Conservation (phyloP, 2,797 vertebrate genomes). For the Pseudotriccus pelzelni region DNA sequence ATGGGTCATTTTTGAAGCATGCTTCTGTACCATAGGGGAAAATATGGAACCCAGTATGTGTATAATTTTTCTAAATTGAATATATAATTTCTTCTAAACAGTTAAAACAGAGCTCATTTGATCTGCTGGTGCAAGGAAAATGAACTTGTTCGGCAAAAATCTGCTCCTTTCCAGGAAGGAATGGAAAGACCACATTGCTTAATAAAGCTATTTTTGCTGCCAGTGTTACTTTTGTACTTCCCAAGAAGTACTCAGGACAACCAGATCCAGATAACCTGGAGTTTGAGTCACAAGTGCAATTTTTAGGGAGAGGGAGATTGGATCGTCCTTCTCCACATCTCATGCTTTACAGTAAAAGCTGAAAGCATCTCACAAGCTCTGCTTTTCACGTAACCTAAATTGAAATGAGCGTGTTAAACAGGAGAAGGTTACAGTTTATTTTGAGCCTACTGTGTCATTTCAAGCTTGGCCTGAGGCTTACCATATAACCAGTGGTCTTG, state of each 20-base stretch:
- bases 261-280: neutral
- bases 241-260: neutral
- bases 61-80: neutral
- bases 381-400: neutral
- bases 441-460: constrained; percentile 28
- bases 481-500: neutral
- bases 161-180: neutral
- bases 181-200: neutral
- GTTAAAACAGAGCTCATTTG: neutral
- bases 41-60: neutral
- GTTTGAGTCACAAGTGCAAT: neutral
- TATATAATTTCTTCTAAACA: neutral
- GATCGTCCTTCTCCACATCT: neutral
- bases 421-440: constrained; percentile 43
- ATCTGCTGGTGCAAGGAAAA: neutral
- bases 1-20: neutral
- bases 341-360: constrained; percentile 41
- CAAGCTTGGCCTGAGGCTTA: constrained; percentile 1
- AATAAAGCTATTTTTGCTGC: neutral
- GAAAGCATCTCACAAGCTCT: neutral
- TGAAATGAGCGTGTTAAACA: neutral
- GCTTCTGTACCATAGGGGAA: neutral
- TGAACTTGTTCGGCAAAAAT: neutral
- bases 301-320: constrained; percentile 2
- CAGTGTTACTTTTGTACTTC: neutral